These are phyloP conservation scores for Scolopax rusticola DNA, from an alignment of 2,797 vertebrate species.

Conservation along the genomic window DNA sequence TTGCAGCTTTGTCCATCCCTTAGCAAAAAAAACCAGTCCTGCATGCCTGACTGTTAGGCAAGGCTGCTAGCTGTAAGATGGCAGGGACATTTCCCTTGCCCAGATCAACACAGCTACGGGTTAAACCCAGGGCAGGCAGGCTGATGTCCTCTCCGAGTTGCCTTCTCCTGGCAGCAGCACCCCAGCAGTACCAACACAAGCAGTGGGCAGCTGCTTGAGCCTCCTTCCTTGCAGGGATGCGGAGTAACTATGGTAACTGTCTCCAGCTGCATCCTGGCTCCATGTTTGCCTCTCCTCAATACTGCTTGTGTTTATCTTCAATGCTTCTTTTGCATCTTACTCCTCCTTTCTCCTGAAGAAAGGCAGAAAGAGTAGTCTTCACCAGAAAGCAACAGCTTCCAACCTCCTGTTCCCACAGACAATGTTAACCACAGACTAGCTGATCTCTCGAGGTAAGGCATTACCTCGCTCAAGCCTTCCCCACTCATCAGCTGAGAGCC, in stretches of 20 bases:
- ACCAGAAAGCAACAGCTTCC: neutral
- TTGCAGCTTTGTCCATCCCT: neutral
- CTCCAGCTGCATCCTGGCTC: conserved; percentile 8
- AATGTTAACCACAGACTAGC: neutral
- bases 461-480: neutral
- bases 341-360: neutral
- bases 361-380: neutral
- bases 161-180: neutral
- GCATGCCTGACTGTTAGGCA: rapidly evolving
- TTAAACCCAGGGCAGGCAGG: neutral
- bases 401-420: neutral
- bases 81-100: neutral
- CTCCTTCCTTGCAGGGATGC: neutral
- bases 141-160: neutral
- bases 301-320: neutral
- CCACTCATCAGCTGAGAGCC: neutral
- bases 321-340: neutral
- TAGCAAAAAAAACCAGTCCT: neutral
- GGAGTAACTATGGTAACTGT: conserved; percentile 73
- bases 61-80: neutral
- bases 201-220: conserved; percentile 26
- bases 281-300: conserved; percentile 31
- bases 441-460: neutral
- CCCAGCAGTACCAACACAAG: neutral
- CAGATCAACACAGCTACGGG: neutral